Evolutionary conservation across 53 echinoderm and acorn worm genomes (phyloP).

Genomic region (Hippasteria phrygiana): DNA sequence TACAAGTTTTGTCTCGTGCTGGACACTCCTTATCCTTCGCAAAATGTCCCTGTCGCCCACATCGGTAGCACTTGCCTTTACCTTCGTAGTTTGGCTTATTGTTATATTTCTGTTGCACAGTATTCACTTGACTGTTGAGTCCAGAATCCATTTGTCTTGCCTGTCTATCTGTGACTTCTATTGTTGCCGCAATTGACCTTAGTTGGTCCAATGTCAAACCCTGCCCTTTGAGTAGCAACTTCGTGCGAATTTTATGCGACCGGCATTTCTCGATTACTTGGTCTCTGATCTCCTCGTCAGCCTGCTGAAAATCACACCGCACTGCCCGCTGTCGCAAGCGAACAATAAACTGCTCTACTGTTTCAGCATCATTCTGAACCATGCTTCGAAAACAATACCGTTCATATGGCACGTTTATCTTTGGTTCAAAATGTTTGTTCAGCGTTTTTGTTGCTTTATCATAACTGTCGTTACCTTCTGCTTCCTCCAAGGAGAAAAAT

Average conservation of each 20-base stretch:
- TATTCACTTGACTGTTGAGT: not conserved
- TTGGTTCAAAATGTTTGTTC: constrained; percentile 55
- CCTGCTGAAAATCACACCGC: constrained; percentile 41
- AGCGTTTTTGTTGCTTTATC: constrained; percentile 36
- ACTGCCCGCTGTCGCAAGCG: constrained; percentile 58
- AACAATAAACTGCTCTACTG: constrained; percentile 58
- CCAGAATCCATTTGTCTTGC: constrained; percentile 23
- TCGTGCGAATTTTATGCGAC: constrained; percentile 62
- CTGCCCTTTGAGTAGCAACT: constrained; percentile 58
- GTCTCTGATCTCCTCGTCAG: constrained; percentile 11
- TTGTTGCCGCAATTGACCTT: constrained; percentile 60
- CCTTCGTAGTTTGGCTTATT: not conserved
- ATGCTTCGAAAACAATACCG: constrained; percentile 54
- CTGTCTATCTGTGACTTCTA: constrained; percentile 63
- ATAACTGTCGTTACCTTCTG: constrained; percentile 19
- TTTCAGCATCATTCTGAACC: constrained; percentile 41
- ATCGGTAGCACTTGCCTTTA: constrained; percentile 61
- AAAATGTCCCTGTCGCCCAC: constrained; percentile 66
- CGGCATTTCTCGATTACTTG: constrained; percentile 74
- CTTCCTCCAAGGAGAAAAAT: constrained; percentile 31
- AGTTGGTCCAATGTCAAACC: constrained; percentile 55
- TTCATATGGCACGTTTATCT: constrained; percentile 64
- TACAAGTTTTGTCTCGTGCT: constrained; percentile 50
- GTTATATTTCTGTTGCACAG: not conserved
- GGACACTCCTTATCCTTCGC: constrained; percentile 66